Base-by-base conservation (phyloP, 2,797 vertebrate genomes). In the Platalea minor region DNA sequence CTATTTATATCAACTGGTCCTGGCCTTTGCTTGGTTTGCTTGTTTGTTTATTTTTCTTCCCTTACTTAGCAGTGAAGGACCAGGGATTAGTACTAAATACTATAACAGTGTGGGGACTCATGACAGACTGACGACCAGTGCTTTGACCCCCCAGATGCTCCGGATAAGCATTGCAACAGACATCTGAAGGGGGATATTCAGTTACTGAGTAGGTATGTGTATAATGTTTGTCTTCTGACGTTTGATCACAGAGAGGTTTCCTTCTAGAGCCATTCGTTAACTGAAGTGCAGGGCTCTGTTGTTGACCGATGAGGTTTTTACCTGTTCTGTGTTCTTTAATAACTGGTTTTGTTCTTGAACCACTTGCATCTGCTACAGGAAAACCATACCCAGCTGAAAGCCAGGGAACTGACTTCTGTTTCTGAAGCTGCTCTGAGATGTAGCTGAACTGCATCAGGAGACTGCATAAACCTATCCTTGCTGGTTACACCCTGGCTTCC, bases 21-120 rank as follows among this genome's bases (percentile, higher is more conserved):
- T 92, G 64, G 15, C 41, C n/a, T 91, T 82, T 63, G 39, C 41
- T 82, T 60, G 19, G 16, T 79, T 92, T 82, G 20, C 37, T 73
- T 72, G 39, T 60, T 93, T 91, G n/a, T 96, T 92, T 92, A 50
- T 96, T 95, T 95, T 85, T 90, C 61, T 76, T 90, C 51, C 54
- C 59, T 82, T 85, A 65, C 35, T 78, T 93, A 73, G 61, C 31
- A 64, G 35, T 56, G 80, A 87, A 88, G 45, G 76, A 81, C 48
- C n/a, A 80, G 80, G 72, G 73, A 94, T 95, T 96, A 94, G 46
- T 69, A 65, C 65, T 80, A 82, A 91, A 79, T 85, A 74, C 59
- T 73, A 1, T n/a, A 75, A 46, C 63, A 88, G 83, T 45, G 24
- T 53, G 67, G 37, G 69, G 56, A 75, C 94, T 94, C 73, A 35